These are phyloP conservation scores for Leptarthrus brevirostris DNA, from an alignment of 2,888 invertebrate species.

Conservation along the genomic window DNA sequence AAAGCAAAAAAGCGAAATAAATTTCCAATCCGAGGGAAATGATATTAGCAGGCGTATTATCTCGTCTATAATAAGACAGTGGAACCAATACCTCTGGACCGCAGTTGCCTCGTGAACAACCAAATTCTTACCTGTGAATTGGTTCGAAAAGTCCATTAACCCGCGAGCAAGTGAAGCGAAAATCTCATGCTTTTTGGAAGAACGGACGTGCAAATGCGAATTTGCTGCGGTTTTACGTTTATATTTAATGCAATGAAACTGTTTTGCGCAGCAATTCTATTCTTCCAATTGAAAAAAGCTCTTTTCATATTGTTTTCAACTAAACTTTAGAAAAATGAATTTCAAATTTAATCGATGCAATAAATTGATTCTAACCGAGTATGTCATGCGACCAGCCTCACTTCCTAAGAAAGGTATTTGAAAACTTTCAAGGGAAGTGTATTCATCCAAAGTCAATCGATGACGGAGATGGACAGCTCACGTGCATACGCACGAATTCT, in stretches of 20 bases:
- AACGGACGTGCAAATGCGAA: background rate
- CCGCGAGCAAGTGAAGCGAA: slow-evolving; percentile 25
- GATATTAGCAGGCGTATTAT: background rate
- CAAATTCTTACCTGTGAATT: slow-evolving; percentile 5
- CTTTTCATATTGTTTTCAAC: background rate
- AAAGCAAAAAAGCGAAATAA: background rate
- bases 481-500: slow-evolving; percentile 21
- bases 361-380: background rate
- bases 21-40: background rate
- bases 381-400: background rate
- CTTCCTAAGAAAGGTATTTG: too few relatives aligned
- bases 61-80: background rate
- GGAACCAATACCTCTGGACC: background rate
- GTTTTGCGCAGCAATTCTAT: background rate
- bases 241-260: background rate
- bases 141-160: background rate
- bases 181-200: slow-evolving; percentile 1
- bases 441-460: background rate
- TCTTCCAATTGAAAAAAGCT: background rate
- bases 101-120: background rate
- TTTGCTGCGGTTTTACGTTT: slow-evolving; percentile 14
- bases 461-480: background rate
- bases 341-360: background rate
- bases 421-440: too few relatives aligned
- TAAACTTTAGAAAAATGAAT: background rate